Evolutionary conservation across 2,888 invertebrate genomes (phyloP).

Genomic region (Idaea straminata): DNA sequence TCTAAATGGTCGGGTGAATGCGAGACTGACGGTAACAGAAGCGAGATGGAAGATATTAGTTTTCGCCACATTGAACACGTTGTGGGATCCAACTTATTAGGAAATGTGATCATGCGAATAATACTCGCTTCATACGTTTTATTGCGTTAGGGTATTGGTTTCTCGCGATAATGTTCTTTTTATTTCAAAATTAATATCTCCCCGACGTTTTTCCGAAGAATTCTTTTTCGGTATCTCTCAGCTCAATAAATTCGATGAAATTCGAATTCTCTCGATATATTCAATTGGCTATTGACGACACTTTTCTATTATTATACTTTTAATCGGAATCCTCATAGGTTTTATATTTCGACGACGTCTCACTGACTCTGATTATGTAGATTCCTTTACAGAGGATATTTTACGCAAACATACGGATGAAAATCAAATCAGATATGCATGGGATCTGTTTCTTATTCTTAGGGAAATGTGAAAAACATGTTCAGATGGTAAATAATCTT

Average conservation of each 20-base stretch:
- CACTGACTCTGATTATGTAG: constrained; percentile 72
- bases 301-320: constrained; percentile 7
- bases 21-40: constrained; percentile 53
- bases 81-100: constrained; percentile 78
- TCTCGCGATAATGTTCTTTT: constrained; percentile 55
- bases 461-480: constrained; percentile 55
- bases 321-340: constrained; percentile 34
- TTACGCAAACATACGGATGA: constrained; percentile 71
- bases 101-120: constrained; percentile 76
- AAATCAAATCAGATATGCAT: constrained; percentile 73
- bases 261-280: not conserved
- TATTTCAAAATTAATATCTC: constrained; percentile 36
- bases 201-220: constrained; percentile 14
- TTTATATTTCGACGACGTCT: constrained; percentile 62
- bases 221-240: constrained; percentile 17
- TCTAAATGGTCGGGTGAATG: constrained; percentile 52
- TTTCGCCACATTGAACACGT: constrained; percentile 72
- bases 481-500: constrained; percentile 45
- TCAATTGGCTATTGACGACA: not conserved
- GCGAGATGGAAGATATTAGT: constrained; percentile 60
- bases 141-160: constrained; percentile 66
- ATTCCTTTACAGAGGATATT: constrained; percentile 64
- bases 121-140: constrained; percentile 75
- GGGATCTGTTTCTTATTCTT: constrained; percentile 67
- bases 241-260: constrained; percentile 1